Evolutionary conservation across 2,797 vertebrate species (phyloP), one percentile per base, ranked within the genome.

Genomic region (Mormyrus proboscirostris): DNA sequence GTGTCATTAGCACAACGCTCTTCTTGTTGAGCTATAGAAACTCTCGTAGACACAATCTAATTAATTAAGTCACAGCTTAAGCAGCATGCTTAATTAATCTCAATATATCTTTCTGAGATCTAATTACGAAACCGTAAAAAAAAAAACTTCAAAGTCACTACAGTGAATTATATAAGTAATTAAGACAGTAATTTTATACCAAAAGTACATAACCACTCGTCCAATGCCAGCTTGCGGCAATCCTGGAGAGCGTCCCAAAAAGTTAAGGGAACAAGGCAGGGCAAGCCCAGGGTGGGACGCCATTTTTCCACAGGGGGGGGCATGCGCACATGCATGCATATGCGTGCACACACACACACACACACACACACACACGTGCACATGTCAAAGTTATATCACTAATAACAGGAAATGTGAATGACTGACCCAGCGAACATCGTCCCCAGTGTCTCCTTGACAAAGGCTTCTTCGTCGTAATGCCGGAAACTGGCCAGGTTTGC

Each of bases 401-500:
- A 76, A 76, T 16, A 41, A 41, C 69, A 38, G 25, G 69, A 16
- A 22, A 82, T n/a, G 19, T 19, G 76, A 22, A 4, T 8, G 16
- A 95, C 93, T 96, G 97, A 98, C 98, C 96, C 92, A 92, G 97
- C 94, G 94, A 99, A 99, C 96, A 97, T 98, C 91, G 93, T 95
- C 90, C 94, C 91, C 93, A 99, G 95, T 89, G 98, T 95, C 84
- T 95, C 91, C 91, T 96, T 97, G 89, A 99, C 95, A 95, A 98
- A 99, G 50, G 91, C 92, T 93, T 99, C 97, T 93, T 99, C 98
- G 90, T 97, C 96, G 47, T 97, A 94, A 93, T 97, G 96, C 90
- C 95, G 95, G 93, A 99, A 99, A 92, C 98, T 98, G 93, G 96
- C 97, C 92, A 99, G 96, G 93, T 99, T 96, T 89, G 97, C 96